Evolutionary conservation across 2,113 vertebrate species (phyloP).

Genomic region (Bothrops jararaca): DNA sequence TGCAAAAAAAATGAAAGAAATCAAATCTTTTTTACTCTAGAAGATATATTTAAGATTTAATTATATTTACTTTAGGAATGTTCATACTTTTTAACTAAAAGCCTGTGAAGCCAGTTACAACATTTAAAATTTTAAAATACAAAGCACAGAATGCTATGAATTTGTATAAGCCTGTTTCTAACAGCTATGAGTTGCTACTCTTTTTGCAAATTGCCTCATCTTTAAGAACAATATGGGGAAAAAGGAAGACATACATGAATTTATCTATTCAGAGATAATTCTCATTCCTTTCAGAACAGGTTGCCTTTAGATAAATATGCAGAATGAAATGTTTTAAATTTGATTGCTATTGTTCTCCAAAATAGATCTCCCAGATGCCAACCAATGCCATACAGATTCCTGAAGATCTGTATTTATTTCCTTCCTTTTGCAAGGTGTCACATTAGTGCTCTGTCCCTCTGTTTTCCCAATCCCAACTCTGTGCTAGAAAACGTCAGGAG

Average conservation of each 20-base stretch:
- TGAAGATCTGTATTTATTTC: neutral
- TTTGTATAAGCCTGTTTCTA: neutral
- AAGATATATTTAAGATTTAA: neutral
- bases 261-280: neutral
- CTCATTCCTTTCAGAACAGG: neutral
- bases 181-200: neutral
- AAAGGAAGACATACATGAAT: neutral
- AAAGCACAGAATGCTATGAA: neutral
- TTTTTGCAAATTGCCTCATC: neutral
- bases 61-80: neutral
- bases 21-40: neutral
- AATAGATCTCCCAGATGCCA: neutral
- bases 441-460: neutral
- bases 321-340: neutral
- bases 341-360: neutral
- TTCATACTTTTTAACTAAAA: neutral
- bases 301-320: neutral
- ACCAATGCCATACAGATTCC: neutral
- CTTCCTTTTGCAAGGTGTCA: neutral
- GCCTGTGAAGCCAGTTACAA: neutral
- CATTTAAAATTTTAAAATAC: neutral
- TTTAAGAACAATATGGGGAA: neutral
- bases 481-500: neutral
- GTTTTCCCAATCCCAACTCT: neutral
- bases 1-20: neutral